Conservation (phyloP, 1,140 invertebrate genomes). For the Brachionus paranguensis region DNA sequence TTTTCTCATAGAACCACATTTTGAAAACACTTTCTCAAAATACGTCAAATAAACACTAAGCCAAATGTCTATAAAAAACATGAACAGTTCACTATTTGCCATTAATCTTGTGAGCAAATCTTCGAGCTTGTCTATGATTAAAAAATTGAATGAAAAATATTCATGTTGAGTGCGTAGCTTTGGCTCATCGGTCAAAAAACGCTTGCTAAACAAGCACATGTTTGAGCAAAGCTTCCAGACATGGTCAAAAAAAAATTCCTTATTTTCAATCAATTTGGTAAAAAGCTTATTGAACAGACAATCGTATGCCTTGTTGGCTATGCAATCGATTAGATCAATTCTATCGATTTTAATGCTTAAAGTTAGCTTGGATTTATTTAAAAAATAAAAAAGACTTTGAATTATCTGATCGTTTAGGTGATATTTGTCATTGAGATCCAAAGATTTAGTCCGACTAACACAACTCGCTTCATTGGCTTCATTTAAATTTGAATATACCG, state of each 20-base stretch:
- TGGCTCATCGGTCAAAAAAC: not conserved
- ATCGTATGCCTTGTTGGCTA: not conserved
- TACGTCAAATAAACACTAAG: not conserved
- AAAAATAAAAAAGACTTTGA: constrained; percentile 15
- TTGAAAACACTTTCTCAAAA: constrained; percentile 15
- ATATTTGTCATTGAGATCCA: not conserved
- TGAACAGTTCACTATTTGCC: not conserved
- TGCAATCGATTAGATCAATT: not conserved
- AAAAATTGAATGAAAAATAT: constrained; percentile 21
- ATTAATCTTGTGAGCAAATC: not conserved
- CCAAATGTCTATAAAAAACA: constrained; percentile 7
- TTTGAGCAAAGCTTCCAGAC: constrained; percentile 4
- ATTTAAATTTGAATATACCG: constrained; percentile 30
- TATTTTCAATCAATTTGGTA: not conserved
- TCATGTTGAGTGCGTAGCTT: not conserved
- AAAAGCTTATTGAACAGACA: not conserved
- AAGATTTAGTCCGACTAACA: constrained; percentile 3
- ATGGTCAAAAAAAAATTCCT: not conserved
- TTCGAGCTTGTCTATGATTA: constrained; percentile 10
- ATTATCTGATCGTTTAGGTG: not conserved
- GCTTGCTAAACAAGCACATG: not conserved
- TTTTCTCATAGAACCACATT: not conserved
- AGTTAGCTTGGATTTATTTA: not conserved
- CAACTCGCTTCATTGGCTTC: not conserved
- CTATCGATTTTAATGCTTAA: not conserved